Evolutionary conservation across 2,113 vertebrate species (phyloP).

Genomic region (Rhynchomys soricoides): DNA sequence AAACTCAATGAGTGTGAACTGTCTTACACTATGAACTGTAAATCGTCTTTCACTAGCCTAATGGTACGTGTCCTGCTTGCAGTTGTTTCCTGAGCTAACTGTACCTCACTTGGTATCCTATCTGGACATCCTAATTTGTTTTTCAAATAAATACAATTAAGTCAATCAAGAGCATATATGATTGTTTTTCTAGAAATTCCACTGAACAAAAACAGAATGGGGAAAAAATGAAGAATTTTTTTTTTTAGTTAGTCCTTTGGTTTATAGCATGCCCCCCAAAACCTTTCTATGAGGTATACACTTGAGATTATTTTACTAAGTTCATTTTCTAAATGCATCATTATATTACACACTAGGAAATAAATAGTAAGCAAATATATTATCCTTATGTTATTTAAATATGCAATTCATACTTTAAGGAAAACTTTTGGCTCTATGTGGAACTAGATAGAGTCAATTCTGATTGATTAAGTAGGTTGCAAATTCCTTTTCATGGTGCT

Average conservation of each 20-base stretch:
- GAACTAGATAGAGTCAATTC: not conserved
- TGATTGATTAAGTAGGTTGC: not conserved
- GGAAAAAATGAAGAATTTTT: not conserved
- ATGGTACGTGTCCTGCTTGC: not conserved
- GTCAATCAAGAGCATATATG: not conserved
- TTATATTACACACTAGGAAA: not conserved
- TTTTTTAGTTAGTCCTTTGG: not conserved
- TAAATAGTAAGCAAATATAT: not conserved
- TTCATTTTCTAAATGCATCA: not conserved
- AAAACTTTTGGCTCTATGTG: not conserved
- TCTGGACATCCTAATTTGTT: not conserved
- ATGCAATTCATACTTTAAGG: not conserved
- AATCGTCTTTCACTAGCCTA: not conserved
- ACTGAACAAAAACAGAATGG: not conserved
- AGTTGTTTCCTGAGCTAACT: not conserved
- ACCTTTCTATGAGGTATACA: not conserved
- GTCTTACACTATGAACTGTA: not conserved
- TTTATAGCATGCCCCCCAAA: not conserved
- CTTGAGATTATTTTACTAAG: not conserved
- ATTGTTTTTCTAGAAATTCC: not conserved
- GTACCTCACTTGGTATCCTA: not conserved
- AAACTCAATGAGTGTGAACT: not conserved
- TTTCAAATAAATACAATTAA: constrained; percentile 58
- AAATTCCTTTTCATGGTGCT: not conserved
- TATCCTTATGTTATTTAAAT: not conserved